Evolutionary conservation across 2,113 vertebrate genomes (phyloP).

Genomic region (Tupaia tana): DNA sequence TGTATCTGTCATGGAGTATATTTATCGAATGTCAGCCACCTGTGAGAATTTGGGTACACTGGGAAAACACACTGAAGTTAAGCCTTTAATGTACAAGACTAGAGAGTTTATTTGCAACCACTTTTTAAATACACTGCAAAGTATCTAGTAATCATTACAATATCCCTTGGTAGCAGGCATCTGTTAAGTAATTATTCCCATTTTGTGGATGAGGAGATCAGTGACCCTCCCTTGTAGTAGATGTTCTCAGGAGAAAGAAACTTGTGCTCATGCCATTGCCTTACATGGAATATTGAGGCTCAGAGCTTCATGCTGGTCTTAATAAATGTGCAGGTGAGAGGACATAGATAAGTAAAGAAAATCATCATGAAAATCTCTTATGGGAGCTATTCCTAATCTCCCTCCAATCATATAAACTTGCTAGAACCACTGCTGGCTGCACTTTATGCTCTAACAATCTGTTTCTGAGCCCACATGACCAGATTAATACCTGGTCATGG

Average conservation of each 20-base stretch:
- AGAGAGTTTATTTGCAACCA: not conserved
- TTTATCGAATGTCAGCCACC: slow-evolving; percentile 48
- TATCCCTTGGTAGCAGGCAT: not conserved
- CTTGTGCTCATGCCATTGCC: not conserved
- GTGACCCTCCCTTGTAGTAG: not conserved
- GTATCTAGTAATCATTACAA: not conserved
- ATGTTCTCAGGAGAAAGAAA: not conserved
- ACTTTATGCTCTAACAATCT: not conserved
- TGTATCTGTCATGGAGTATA: not conserved
- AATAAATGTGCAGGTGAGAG: not conserved
- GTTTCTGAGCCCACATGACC: not conserved
- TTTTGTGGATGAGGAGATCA: not conserved
- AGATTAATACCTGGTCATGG: not conserved
- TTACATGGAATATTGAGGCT: not conserved
- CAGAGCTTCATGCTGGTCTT: not conserved
- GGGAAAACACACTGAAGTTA: not conserved
- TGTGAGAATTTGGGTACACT: not conserved
- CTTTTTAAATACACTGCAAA: slow-evolving; percentile 20
- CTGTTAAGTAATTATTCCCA: not conserved
- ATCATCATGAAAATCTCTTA: not conserved
- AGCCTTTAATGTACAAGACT: not conserved
- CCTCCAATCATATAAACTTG: not conserved
- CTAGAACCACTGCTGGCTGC: not conserved
- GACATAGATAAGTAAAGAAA: slow-evolving; percentile 1
- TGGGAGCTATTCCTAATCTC: not conserved